Conservation (phyloP, 1,140 invertebrate genomes). For the Goniozus legneri region DNA sequence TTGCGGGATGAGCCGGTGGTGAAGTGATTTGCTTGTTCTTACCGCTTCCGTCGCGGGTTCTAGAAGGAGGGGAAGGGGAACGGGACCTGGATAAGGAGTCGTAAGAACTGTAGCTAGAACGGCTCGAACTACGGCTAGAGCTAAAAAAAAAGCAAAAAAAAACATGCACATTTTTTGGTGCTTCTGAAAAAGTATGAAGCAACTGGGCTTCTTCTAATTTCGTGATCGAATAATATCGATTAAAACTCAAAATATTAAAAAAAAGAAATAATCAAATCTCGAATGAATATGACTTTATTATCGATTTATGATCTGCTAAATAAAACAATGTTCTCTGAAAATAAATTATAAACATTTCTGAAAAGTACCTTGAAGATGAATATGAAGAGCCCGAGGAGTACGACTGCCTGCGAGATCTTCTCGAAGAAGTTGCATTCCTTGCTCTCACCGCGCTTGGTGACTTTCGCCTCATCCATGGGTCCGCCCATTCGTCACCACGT, state of each 20-base stretch:
- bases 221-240: no score
- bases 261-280: no score
- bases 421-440: conserved; percentile 52
- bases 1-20: conserved; percentile 21
- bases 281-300: no score
- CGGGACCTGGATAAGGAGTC: conserved; percentile 58
- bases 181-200: no score
- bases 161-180: not conserved
- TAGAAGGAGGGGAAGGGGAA: conserved; percentile 52
- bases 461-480: conserved; percentile 86
- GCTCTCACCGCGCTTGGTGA: conserved; percentile 57
- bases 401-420: conserved; percentile 57
- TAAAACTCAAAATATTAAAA: no score
- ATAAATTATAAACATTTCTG: no score
- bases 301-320: no score
- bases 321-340: no score
- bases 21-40: conserved; percentile 42
- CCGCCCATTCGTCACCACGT: conserved; percentile 83
- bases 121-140: conserved; percentile 55
- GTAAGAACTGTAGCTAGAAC: conserved; percentile 57
- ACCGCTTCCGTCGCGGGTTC: conserved; percentile 34
- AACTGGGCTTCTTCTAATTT: no score
- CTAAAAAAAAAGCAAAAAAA: conserved; percentile 43
- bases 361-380: conserved; percentile 71
- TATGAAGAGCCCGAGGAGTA: conserved; percentile 77